Base-by-base conservation (phyloP, 2,888 invertebrate species). In the Drosophila trichaetosa region DNA sequence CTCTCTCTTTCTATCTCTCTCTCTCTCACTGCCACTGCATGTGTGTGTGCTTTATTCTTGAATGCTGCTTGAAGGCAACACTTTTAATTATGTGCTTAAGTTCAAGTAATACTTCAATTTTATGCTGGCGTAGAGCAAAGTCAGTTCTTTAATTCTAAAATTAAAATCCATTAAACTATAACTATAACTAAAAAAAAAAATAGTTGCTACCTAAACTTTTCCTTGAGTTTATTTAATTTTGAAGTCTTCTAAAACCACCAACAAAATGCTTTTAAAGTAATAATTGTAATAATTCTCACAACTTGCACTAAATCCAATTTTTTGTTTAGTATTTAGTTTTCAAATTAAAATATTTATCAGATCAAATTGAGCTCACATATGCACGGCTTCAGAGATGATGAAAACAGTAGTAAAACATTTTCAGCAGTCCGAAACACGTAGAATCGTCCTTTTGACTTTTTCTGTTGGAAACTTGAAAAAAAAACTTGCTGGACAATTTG, bases 41-140 rank as follows among this genome's bases (percentile, higher is more conserved):
- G 58, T 56, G 36, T 52, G 18, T 38, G 27, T 38, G 67, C 46
- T 73, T 64, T 27, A 57, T 53, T 36, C 52, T 34, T 46, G 31
- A 53, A 40, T 66, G 40, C 52, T 36, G 31, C 53, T 31, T 51
- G 59, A 27, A 63, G 66, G 67, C 73, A 67, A 62, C 74, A 67
- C 61, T 82, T 80, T 84, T 87, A 84, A 82, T 84, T 87, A 87
- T 73, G 73, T 63, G 59, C 64, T 67, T 62, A 61, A 66, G 66
- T 40, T 60, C 34, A 66, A 42, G 46, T 33, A 57, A 53, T 24
- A 27, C 56, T 48, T 10, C 27, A 52, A 57, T 52, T 52, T 40
- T 36, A 13, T n/a, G 29, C 38, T 27, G 21, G 21, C 24, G 11
- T 31, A 16, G 62, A 67, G 31, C 46, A 53, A 51, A 54, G 51